A percentile compares a stretch with the other conserved stretches of the same genome.
Conservation (phyloP, 2,888 invertebrate species). For the Vanessa cardui region DNA sequence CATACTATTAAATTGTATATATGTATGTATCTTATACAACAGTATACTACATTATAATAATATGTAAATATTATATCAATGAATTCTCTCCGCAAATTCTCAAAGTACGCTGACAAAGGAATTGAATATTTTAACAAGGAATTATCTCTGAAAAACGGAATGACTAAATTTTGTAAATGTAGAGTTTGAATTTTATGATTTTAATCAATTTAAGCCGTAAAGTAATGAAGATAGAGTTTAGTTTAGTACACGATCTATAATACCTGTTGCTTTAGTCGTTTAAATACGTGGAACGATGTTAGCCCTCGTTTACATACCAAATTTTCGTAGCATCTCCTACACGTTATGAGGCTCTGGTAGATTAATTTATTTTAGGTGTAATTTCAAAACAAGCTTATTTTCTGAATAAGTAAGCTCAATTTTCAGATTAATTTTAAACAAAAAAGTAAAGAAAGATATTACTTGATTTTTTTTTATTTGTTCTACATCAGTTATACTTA, state of each 20-base stretch:
- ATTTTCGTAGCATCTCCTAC: conserved; percentile 26
- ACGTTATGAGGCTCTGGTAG: conserved; percentile 24
- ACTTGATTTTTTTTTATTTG: no score
- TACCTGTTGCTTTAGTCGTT: conserved; percentile 36
- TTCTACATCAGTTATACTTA: no score
- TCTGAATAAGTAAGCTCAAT: neutral
- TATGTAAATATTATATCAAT: conserved; percentile 5
- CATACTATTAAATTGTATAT: neutral
- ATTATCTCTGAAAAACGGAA: conserved; percentile 34
- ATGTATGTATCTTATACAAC: neutral
- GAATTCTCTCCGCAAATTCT: conserved; percentile 2
- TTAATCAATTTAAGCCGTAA: conserved; percentile 15
- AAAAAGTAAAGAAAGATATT: no score
- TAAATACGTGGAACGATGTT: conserved; percentile 31
- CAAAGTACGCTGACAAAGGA: conserved; percentile 13
- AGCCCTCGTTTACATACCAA: conserved; percentile 34
- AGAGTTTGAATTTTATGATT: conserved; percentile 2
- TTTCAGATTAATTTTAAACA: no score
- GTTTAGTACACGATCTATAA: neutral
- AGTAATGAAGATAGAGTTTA: neutral
- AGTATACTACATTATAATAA: neutral
- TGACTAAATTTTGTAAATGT: conserved; percentile 32
- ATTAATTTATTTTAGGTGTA: conserved; percentile 20
- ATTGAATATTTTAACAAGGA: conserved; percentile 37
- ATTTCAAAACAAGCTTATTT: neutral